Evolutionary conservation across 2,797 vertebrate genomes (phyloP).

Genomic region (Salarias fasciatus): DNA sequence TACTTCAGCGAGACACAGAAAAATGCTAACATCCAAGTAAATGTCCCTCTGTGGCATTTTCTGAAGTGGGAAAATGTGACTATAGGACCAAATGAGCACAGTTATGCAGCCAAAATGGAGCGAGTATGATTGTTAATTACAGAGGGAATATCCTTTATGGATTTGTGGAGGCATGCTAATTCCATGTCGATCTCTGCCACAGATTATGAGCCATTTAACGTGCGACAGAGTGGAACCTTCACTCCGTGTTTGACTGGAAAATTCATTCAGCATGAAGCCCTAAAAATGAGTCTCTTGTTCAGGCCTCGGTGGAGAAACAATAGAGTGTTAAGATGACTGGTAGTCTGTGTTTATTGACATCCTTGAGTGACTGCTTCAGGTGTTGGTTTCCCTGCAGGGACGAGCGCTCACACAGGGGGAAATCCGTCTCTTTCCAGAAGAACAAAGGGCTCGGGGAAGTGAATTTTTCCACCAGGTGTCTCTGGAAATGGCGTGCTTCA

Average conservation of each 20-base stretch:
- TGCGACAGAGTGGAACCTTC: constrained; percentile 64
- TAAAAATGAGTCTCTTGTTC: constrained; percentile 33
- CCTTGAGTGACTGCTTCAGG: constrained; percentile 65
- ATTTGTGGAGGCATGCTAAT: constrained; percentile 61
- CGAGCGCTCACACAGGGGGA: no score
- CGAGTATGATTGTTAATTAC: constrained; percentile 61
- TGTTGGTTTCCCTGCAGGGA: constrained; percentile 62
- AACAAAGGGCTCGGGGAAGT: constrained; percentile 46
- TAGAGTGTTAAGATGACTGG: constrained; percentile 39
- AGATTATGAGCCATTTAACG: constrained; percentile 68
- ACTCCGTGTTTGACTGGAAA: constrained; percentile 67
- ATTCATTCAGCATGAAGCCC: constrained; percentile 46
- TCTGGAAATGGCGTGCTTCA: constrained; percentile 26
- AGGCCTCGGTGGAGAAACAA: constrained; percentile 55
- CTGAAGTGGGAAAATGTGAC: constrained; percentile 49
- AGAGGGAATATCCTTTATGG: constrained; percentile 54
- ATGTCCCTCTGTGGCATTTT: constrained; percentile 45
- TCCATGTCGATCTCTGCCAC: constrained; percentile 62
- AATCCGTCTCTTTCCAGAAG: constrained; percentile 22
- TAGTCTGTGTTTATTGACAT: constrained; percentile 59
- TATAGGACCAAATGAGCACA: constrained; percentile 43
- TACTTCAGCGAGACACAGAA: constrained; percentile 7
- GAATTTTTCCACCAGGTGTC: constrained; percentile 61
- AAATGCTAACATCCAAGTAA: constrained; percentile 46
- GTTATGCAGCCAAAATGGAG: constrained; percentile 38